Evolutionary conservation across 2,113 vertebrate genomes (phyloP), one percentile per base, ranked within the genome.

Genomic region (Guaruba guarouba): DNA sequence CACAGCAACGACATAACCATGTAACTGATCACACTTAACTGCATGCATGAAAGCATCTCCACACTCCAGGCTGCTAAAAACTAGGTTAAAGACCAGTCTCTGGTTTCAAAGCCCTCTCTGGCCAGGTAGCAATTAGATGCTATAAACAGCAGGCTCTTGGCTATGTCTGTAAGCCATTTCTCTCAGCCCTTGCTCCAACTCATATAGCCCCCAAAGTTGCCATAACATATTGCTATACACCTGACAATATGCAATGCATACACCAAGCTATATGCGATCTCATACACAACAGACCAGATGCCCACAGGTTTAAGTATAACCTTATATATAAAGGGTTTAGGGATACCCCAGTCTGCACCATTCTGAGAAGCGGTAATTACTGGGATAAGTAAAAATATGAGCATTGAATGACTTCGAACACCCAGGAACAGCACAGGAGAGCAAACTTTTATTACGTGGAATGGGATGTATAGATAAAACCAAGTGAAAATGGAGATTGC

Each of bases 241-340:
- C 16, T 44, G 74, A n/a, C 14, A 62, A 54, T 5, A 67, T 5
- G 69, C 27, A 82, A 24, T 8, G 49, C 35, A 44, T 35, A 49
- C 8, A 43, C 5, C 28, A n/a, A 55, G 31, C 22, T 67, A 14
- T 13, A 19, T 37, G 8, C 0, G 0, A 35, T n/a, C 19, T 86
- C 35, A n/a, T 33, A 76, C 13, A 54, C 7, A 69, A 12, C 7
- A 78, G 61, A 25, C 5, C 25, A 74, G 41, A 67, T 74, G 37
- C 8, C 31, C 54, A 44, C 10, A 83, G 25, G 17, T 51, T 28
- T 57, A 46, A 67, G 18, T 51, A 57, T 14, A 51, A 35, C 19
- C 63, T 28, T 11, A 11, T 77, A 44, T 44, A 44, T 44, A 44
- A 44, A 44, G 24, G 24, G 4, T 92, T 79, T 71, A 64, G 29